Base-by-base conservation (phyloP, 2,113 vertebrate species). In the Brienomyrus longianalis region DNA sequence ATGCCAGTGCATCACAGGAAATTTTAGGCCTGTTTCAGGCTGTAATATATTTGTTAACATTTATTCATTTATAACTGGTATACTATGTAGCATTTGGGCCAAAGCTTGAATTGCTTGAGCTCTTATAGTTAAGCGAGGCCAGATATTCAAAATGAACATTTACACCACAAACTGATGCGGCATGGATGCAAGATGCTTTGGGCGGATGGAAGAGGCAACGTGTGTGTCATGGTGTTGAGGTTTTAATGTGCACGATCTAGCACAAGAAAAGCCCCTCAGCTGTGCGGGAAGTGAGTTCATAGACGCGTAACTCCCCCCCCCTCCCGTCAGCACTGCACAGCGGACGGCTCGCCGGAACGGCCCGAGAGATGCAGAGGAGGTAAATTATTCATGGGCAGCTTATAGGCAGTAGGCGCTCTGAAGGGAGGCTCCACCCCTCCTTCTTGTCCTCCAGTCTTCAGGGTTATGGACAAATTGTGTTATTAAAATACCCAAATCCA, bases 301-400 rank as follows among this genome's bases (percentile, higher is more conserved):
- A 21, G 52, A 19, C 19, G 88, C 23, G n/a, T 85, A 56, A 47
- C 77, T 13, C 43, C 43, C n/a, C 19, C 45, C 51, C 51, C 52
- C 35, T 31, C 31, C 52, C 48, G 17, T 90, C 83, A 48, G 51
- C 27, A 9, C 48, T 89, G 70, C 59, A 31, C 43, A 6, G 19
- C 86, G 87, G 89, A 88, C 90, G 86, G 51, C 88, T 83, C 74
- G 89, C 56, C 87, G 86, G 50, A 86, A 77, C 66, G n/a, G 48
- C 27, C 85, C 86, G 43, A 84, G 85, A 89, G 89, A 90, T 85
- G 56, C 54, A 74, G 86, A 90, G 47, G 51, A 62, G 89, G 91
- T 93, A 54, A 92, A 93, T 92, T 92, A 93, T 93, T 93, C 89
- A 92, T 92, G 23, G 27, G 7, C 27, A 3, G 47, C 88, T 90